A percentile compares a stretch with the other conserved stretches of the same genome.
These are phyloP conservation scores for Eilema sororculum DNA, from an alignment of 2,888 invertebrate species.

Conservation along the genomic window DNA sequence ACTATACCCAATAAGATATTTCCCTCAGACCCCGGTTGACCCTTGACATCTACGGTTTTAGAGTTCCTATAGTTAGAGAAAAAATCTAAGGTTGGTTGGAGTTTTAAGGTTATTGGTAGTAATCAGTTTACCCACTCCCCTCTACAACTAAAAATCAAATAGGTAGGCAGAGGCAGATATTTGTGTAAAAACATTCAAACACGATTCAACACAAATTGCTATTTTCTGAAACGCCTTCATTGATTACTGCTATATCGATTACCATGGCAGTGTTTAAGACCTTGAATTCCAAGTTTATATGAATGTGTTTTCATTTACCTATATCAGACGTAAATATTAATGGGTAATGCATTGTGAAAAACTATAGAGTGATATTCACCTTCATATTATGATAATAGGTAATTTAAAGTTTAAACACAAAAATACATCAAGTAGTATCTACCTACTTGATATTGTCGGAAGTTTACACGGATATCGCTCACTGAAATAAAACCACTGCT, in stretches of 20 bases:
- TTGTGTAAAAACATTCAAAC: neutral
- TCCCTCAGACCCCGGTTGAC: too few relatives aligned
- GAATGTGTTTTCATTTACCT: neutral
- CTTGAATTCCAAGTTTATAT: neutral
- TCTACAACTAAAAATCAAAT: too few relatives aligned
- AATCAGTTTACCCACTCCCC: too few relatives aligned
- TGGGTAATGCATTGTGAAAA: neutral
- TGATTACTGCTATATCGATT: neutral
- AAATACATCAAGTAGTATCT: neutral
- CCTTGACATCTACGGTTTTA: too few relatives aligned
- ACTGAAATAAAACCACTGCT: too few relatives aligned
- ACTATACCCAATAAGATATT: too few relatives aligned
- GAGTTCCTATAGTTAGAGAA: too few relatives aligned
- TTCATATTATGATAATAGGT: conserved; percentile 2
- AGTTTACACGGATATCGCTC: too few relatives aligned
- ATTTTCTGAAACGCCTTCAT: neutral
- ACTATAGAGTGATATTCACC: neutral
- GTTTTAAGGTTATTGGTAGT: too few relatives aligned
- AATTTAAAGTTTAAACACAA: neutral
- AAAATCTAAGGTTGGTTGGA: too few relatives aligned
- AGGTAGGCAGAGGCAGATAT: too few relatives aligned
- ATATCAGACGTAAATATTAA: neutral
- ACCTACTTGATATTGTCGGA: neutral
- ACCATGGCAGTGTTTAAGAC: neutral
- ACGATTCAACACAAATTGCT: neutral